These are phyloP conservation scores for Deroptyus accipitrinus DNA, from an alignment of 2,113 vertebrate genomes.

Conservation along the genomic window DNA sequence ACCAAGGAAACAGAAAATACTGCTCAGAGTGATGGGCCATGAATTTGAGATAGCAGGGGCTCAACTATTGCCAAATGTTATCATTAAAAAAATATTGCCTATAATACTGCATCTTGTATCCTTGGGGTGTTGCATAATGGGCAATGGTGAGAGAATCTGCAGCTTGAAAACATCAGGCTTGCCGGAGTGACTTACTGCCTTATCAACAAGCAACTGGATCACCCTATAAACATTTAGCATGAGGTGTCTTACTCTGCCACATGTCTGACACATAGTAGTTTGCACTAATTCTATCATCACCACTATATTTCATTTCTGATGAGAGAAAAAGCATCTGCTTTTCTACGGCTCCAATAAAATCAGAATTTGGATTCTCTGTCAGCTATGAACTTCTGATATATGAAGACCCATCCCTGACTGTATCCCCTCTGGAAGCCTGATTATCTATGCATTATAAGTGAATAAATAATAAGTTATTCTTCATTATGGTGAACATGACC, in stretches of 20 bases:
- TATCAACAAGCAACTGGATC: background rate
- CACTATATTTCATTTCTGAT: background rate
- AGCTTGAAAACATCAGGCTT: background rate
- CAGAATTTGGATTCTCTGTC: background rate
- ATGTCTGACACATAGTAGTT: background rate
- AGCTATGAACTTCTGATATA: background rate
- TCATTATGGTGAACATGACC: background rate
- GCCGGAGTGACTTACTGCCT: background rate
- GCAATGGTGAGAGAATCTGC: background rate
- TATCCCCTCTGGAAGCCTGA: background rate
- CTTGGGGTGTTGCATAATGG: background rate
- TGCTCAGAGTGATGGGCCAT: background rate
- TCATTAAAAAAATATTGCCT: background rate
- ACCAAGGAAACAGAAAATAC: background rate
- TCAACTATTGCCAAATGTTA: background rate
- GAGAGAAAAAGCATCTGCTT: background rate
- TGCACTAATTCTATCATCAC: constrained; percentile 10
- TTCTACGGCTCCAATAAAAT: background rate
- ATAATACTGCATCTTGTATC: background rate
- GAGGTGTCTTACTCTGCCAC: background rate
- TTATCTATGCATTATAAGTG: background rate
- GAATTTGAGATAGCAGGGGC: background rate
- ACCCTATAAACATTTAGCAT: background rate
- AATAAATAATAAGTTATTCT: background rate
- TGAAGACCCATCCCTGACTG: background rate